These are phyloP conservation scores for Ischnus inquisitorius DNA, from an alignment of 2,888 invertebrate genomes.

Conservation along the genomic window DNA sequence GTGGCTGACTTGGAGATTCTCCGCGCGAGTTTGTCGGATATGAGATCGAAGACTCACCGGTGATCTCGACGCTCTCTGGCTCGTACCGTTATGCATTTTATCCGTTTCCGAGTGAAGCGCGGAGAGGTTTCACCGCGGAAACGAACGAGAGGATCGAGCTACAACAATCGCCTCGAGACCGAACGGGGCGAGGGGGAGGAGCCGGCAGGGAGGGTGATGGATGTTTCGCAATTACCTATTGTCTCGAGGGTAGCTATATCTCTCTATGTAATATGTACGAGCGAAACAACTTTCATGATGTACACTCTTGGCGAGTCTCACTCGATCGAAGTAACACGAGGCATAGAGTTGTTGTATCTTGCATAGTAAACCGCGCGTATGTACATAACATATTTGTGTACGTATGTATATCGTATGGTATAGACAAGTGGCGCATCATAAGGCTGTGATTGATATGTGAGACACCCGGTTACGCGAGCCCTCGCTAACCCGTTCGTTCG, in stretches of 20 bases:
- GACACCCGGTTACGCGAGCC: conserved; percentile 35
- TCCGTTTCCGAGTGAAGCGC: conserved; percentile 24
- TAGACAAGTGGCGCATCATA: conserved; percentile 44
- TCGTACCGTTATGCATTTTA: conserved; percentile 36
- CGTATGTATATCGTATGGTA: conserved; percentile 1
- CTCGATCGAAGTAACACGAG: conserved; percentile 7
- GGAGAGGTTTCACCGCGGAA: conserved; percentile 1
- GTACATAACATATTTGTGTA: not conserved
- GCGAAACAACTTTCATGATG: conserved; percentile 36
- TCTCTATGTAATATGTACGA: conserved; percentile 10
- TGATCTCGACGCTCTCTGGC: not conserved
- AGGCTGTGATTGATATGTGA: conserved; percentile 53
- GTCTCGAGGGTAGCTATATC: conserved; percentile 34
- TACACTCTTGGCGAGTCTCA: not conserved
- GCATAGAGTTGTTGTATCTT: not conserved
- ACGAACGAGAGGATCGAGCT: conserved; percentile 22
- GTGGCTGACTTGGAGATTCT: conserved; percentile 15
- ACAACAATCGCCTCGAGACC: conserved; percentile 36
- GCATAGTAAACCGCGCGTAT: not conserved
- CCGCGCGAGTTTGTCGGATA: not conserved
- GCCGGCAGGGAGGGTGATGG: conserved; percentile 43
- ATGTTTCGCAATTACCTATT: conserved; percentile 57
- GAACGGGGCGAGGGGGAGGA: too few relatives aligned
- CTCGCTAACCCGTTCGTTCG: conserved; percentile 18
- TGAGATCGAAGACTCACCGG: conserved; percentile 13